Evolutionary conservation across 2,113 vertebrate genomes (phyloP), one percentile per base, ranked within the genome.

Genomic region (Amblyornis subalaris): DNA sequence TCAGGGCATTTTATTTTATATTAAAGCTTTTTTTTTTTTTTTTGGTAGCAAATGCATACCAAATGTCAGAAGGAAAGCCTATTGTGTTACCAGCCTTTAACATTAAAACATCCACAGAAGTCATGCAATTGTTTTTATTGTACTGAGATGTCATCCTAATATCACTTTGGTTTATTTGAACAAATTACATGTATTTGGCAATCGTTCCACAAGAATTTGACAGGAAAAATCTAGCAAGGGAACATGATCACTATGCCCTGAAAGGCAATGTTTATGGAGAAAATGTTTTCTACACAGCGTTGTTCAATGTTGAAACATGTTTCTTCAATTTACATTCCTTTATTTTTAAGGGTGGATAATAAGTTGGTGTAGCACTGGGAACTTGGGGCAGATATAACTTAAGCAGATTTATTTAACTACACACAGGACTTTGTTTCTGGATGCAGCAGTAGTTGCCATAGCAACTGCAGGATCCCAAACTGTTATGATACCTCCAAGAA

Each of bases 401-500:
- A 62, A 93, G 95, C 77, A 98, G 90, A 96, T 97, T 98, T 96
- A 61, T 91, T 95, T 85, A 70, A 92, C 91, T 95, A 54, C 86
- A 94, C 95, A 42, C 80, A 90, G 47, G 17, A 94, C 90, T 96
- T 96, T 96, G 97, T 96, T 97, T 88, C 96, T 95, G 10, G 44
- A 89, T 90, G 96, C 95, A 96, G 90, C 95, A 88, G 86, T 62
- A 81, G 96, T 95, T 93, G 45, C 95, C 96, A 97, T 96, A 96
- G 98, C 96, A 98, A 97, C 97, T 73, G 85, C 28, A 33, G 62
- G 71, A 90, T 97, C 94, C 95, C 93, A 94, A 94, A 97, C 58
- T 74, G 33, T 96, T 94, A 90, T 9, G 77, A 71, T 88, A 76
- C 96, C 87, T 96, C 88, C 1, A 93, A 97, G 97, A 95, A 95